Evolutionary conservation across 2,797 vertebrate genomes (phyloP).

Genomic region (Margarornis squamiger): DNA sequence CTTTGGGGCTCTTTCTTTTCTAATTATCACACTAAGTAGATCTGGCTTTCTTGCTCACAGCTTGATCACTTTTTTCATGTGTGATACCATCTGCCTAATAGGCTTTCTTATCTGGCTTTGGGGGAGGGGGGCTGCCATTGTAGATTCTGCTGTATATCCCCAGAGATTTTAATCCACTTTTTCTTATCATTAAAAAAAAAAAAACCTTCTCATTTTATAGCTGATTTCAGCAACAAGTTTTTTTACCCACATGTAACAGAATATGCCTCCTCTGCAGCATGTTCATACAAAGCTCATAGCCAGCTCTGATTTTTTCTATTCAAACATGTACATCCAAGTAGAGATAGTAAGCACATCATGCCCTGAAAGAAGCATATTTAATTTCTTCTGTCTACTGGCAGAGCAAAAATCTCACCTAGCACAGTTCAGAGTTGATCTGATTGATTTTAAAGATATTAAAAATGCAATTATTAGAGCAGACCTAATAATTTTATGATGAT

Average conservation of each 20-base stretch:
- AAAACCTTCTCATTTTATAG: conserved; percentile 28
- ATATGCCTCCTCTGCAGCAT: not conserved
- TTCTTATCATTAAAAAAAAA: conserved; percentile 47
- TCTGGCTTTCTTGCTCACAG: conserved; percentile 59
- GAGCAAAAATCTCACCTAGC: not conserved
- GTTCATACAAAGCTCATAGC: not conserved
- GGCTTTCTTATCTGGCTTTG: conserved; percentile 48
- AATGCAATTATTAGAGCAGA: not conserved
- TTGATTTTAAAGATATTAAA: not conserved
- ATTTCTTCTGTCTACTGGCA: not conserved
- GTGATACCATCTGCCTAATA: conserved; percentile 72
- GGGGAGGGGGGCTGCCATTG: not conserved
- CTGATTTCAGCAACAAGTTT: conserved; percentile 66
- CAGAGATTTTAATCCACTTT: conserved; percentile 40
- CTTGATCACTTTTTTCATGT: conserved; percentile 64
- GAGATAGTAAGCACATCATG: not conserved
- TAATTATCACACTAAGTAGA: conserved; percentile 68
- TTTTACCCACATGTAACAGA: conserved; percentile 16
- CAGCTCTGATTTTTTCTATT: not conserved
- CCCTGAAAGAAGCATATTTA: not conserved
- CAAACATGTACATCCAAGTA: not conserved
- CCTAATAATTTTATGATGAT: not conserved
- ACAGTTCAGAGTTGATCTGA: not conserved
- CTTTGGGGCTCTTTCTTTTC: conserved; percentile 50
- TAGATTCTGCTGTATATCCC: conserved; percentile 40